Evolutionary conservation across 37 sponge, comb jelly and placozoan genomes (phyloP).

Genomic region (Halichondria panicea): DNA sequence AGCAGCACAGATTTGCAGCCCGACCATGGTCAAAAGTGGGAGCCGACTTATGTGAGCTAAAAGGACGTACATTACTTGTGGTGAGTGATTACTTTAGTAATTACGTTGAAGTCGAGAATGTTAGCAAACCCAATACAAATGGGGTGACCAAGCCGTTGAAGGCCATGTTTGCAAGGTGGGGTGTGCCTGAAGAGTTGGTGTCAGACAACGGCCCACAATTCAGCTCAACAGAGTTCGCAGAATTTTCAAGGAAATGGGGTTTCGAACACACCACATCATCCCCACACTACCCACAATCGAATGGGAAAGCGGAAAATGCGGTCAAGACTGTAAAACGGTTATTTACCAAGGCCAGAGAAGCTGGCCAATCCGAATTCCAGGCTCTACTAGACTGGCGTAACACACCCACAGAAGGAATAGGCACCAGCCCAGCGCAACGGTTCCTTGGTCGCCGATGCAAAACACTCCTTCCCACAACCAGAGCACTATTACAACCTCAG

Average conservation of each 20-base stretch:
- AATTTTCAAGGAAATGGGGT: slow-evolving; percentile 24
- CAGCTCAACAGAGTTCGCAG: slow-evolving; percentile 10
- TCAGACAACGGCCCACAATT: slow-evolving; percentile 55
- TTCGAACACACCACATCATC: slow-evolving; percentile 40
- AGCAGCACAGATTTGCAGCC: slow-evolving; percentile 31
- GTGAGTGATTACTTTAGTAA: slow-evolving; percentile 45
- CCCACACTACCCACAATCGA: slow-evolving; percentile 48
- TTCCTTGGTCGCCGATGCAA: slow-evolving; percentile 5
- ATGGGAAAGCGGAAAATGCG: slow-evolving; percentile 54
- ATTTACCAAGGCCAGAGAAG: slow-evolving; percentile 22
- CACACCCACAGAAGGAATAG: slow-evolving; percentile 30
- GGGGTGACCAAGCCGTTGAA: slow-evolving; percentile 8
- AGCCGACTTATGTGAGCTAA: slow-evolving; percentile 41
- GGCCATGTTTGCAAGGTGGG: slow-evolving; percentile 29
- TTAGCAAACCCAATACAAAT: not conserved
- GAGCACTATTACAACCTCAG: not conserved
- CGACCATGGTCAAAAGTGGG: slow-evolving; percentile 50
- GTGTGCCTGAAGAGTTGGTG: slow-evolving; percentile 34
- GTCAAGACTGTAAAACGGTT: slow-evolving; percentile 50
- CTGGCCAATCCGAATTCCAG: slow-evolving; percentile 31
- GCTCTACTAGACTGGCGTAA: slow-evolving; percentile 53
- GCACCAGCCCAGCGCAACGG: slow-evolving; percentile 11
- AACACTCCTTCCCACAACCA: slow-evolving; percentile 4
- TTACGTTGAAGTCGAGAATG: slow-evolving; percentile 39
- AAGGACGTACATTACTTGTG: slow-evolving; percentile 31